Conservation (phyloP, 2,113 vertebrate species). For the Boulengeromyrus knoepffleri region DNA sequence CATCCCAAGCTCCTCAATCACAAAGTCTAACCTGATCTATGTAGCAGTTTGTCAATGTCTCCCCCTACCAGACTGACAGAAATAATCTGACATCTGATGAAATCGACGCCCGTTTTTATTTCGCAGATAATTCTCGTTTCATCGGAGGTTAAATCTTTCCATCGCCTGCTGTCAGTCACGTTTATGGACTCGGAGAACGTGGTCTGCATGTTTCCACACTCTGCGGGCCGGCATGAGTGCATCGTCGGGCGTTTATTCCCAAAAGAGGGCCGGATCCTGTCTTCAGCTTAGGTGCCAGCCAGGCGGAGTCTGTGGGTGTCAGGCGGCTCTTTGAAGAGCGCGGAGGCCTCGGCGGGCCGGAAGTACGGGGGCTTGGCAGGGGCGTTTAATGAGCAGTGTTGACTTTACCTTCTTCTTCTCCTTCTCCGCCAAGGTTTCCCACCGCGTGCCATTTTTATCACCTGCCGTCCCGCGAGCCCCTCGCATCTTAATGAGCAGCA, state of each 20-base stretch:
- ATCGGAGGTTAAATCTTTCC: neutral
- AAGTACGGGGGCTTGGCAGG: neutral
- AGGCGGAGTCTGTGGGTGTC: neutral
- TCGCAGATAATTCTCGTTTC: neutral
- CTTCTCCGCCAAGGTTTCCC: neutral
- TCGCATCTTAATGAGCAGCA: conserved; percentile 26
- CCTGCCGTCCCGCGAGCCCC: conserved; percentile 12
- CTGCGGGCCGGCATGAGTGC: neutral
- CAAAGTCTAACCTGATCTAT: neutral
- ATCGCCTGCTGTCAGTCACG: neutral
- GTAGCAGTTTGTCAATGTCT: neutral
- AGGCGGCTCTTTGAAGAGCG: neutral
- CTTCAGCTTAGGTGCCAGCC: neutral
- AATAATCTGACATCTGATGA: neutral
- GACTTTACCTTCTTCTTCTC: conserved; percentile 10
- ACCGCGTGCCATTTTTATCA: conserved; percentile 19
- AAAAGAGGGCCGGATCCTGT: neutral
- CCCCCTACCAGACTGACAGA: neutral
- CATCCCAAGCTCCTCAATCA: neutral
- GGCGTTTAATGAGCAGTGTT: conserved; percentile 21
- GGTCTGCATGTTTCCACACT: neutral
- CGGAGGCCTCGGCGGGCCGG: too few relatives aligned
- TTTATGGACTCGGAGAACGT: neutral
- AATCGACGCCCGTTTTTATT: neutral
- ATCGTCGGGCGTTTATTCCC: neutral